phyloP scores from a whole-genome alignment of 2,797 vertebrate species.

The Lagodon rhomboides region DNA sequence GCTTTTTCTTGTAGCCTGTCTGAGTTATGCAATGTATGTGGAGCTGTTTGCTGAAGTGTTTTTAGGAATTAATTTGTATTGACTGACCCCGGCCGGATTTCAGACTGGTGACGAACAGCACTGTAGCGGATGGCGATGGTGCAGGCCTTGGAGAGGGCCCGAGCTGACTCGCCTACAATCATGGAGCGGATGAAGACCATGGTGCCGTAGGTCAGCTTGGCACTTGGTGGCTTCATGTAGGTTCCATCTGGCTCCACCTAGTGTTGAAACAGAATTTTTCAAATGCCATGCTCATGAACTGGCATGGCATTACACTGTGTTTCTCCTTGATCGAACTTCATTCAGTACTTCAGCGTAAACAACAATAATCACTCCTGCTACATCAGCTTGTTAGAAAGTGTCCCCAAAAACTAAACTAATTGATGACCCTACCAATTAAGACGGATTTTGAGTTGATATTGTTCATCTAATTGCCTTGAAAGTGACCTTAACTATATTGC shows the following conservation, averaged over 20 bases:
- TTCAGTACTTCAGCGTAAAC: no score
- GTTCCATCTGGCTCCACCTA: slow-evolving; percentile 96
- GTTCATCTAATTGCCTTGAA: no score
- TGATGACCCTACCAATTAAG: no score
- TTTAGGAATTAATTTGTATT: background rate
- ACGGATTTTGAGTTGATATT: no score
- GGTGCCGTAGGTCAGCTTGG: slow-evolving; percentile 97
- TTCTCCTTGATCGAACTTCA: no score
- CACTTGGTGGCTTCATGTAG: slow-evolving; percentile 93
- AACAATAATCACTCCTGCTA: no score
- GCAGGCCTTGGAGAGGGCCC: slow-evolving; percentile 88
- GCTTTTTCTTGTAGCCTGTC: background rate
- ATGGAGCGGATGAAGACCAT: slow-evolving; percentile 98
- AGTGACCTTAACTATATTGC: no score
- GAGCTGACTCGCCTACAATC: slow-evolving; percentile 90
- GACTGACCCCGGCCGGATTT: slow-evolving; percentile 91
- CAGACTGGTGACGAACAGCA: slow-evolving; percentile 94
- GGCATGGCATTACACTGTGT: no score
- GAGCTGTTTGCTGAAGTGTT: background rate
- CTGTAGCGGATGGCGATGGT: slow-evolving; percentile 98
- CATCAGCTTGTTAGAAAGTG: no score
- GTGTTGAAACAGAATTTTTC: slow-evolving; percentile 27
- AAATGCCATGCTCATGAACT: no score
- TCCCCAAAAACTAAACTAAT: no score
- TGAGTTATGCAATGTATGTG: background rate